A percentile compares a stretch with the other conserved stretches of the same genome.
These are phyloP conservation scores for Percina caprodes DNA, from an alignment of 2,113 vertebrate species.

Conservation along the genomic window DNA sequence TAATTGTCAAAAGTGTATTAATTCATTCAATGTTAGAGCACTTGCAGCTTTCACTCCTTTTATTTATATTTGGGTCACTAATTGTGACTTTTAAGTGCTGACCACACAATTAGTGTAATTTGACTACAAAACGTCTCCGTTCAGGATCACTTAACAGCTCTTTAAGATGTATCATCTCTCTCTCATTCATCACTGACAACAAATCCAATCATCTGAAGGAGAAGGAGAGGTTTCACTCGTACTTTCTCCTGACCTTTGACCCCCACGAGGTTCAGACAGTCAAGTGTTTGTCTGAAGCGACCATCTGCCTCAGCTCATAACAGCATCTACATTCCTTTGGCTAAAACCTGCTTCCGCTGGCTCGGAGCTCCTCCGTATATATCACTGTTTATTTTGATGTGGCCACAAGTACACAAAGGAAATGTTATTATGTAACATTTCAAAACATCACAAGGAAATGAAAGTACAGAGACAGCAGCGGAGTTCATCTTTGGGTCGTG, in stretches of 20 bases:
- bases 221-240: not conserved
- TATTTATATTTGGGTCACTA: not conserved
- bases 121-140: not conserved
- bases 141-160: not conserved
- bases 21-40: not conserved
- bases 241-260: conserved; percentile 69
- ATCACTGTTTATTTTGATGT: conserved; percentile 68
- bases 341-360: conserved; percentile 51
- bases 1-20: too few relatives aligned
- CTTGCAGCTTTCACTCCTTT: not conserved
- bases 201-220: conserved; percentile 27
- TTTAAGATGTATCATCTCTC: not conserved
- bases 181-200: conserved; percentile 8
- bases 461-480: conserved; percentile 29
- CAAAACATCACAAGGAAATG: conserved; percentile 44
- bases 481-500: conserved; percentile 28
- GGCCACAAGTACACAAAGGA: conserved; percentile 54
- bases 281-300: conserved; percentile 53
- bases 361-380: conserved; percentile 32
- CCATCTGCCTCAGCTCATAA: conserved; percentile 56
- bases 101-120: not conserved
- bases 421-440: conserved; percentile 55
- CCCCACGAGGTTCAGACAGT: conserved; percentile 53
- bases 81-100: not conserved
- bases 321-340: conserved; percentile 64